phyloP scores from a whole-genome alignment of 2,113 vertebrate species.

The Siniperca knerii region DNA sequence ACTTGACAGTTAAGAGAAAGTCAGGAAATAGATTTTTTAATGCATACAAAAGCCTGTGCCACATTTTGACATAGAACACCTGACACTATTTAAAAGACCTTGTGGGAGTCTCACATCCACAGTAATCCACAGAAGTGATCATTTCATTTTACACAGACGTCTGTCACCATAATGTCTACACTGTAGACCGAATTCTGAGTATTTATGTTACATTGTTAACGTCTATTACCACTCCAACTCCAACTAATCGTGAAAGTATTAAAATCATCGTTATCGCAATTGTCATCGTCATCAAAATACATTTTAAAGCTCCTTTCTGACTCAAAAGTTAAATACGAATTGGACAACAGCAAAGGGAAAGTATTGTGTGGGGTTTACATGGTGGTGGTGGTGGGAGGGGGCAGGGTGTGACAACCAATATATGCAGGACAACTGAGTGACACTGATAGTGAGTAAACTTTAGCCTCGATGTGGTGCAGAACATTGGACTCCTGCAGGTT shows the following conservation, averaged over 20 bases:
- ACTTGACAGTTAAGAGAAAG: background rate
- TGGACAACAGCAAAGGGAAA: background rate
- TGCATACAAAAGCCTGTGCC: background rate
- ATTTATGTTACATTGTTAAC: background rate
- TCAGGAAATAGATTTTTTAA: background rate
- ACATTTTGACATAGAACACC: constrained; percentile 12
- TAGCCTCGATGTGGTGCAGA: constrained; percentile 12
- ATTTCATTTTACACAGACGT: background rate
- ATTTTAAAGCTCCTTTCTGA: constrained; percentile 11
- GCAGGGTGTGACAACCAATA: constrained; percentile 21
- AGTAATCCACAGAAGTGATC: background rate
- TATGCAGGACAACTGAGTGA: constrained; percentile 28
- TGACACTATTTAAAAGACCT: background rate
- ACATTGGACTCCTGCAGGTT: constrained; percentile 14
- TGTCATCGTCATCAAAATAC: background rate
- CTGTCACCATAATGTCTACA: background rate
- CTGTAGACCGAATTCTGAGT: background rate
- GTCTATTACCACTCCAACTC: background rate
- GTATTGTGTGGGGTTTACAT: background rate
- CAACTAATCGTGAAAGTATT: background rate
- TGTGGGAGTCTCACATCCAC: background rate
- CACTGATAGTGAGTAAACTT: constrained; percentile 31
- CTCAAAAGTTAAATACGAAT: background rate
- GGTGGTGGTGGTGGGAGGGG: background rate
- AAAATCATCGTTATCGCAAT: background rate